Percentiles rank a stretch among this genome's conserved stretches.
phyloP scores from a whole-genome alignment of 2,113 vertebrate genomes.

The Toxotes jaculatrix region DNA sequence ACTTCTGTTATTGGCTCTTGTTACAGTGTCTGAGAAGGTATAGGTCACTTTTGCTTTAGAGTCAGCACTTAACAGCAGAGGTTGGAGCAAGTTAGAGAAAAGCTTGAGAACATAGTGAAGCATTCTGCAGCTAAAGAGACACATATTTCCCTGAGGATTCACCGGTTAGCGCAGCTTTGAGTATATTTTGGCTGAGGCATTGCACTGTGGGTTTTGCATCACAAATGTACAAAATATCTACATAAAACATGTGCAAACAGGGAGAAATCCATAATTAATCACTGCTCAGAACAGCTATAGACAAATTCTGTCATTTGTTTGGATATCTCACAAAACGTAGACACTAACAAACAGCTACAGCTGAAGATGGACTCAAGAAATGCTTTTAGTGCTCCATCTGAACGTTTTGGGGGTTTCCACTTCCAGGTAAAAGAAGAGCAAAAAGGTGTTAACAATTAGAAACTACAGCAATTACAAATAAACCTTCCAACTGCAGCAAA shows the following conservation, averaged over 20 bases:
- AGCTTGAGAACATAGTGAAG: background rate
- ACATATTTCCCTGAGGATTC: background rate
- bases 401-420: too few species aligned
- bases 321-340: too few species aligned
- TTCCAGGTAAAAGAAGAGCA: background rate
- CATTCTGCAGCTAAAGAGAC: background rate
- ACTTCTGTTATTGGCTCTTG: background rate
- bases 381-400: too few species aligned
- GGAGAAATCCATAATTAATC: too few species aligned
- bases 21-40: background rate
- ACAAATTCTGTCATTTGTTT: too few species aligned
- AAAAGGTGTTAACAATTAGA: constrained; percentile 1
- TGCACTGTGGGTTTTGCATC: background rate
- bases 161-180: background rate
- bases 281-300: too few species aligned
- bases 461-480: background rate
- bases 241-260: too few species aligned
- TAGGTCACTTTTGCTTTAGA: background rate
- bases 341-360: background rate
- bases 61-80: background rate
- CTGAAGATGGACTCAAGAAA: background rate
- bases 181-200: background rate
- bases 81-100: background rate
- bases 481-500: background rate
- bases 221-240: background rate